phyloP scores from a whole-genome alignment of 2,113 vertebrate genomes.

The Salvator merianae region DNA sequence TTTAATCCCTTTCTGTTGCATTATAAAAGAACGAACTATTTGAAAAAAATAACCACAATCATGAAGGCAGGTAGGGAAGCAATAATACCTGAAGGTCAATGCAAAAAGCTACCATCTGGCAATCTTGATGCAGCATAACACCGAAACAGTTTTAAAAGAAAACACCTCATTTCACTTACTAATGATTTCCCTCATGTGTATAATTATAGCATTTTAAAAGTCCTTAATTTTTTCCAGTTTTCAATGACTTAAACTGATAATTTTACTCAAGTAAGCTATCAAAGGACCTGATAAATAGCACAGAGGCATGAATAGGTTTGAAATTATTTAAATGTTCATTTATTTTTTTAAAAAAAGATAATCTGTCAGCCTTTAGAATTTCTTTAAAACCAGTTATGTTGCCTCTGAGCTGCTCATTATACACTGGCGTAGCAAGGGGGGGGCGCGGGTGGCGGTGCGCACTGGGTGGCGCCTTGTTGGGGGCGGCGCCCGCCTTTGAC shows the following conservation, averaged over 20 bases:
- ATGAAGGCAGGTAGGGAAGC: background rate
- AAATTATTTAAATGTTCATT: slow-evolving; percentile 17
- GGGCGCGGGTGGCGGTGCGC: no score
- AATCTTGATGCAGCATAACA: slow-evolving; percentile 30
- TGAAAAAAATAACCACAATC: background rate
- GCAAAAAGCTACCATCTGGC: slow-evolving; percentile 50
- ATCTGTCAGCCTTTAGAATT: slow-evolving; percentile 16
- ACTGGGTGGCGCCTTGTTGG: no score
- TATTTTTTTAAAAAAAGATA: slow-evolving; percentile 33
- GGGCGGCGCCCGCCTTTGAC: no score
- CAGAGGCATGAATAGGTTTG: background rate
- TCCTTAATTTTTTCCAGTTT: slow-evolving; percentile 40
- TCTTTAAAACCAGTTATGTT: slow-evolving; percentile 5
- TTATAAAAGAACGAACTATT: background rate
- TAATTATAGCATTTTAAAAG: slow-evolving; percentile 22
- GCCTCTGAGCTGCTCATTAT: slow-evolving; percentile 16
- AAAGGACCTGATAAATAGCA: slow-evolving; percentile 30
- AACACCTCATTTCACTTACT: slow-evolving; percentile 35
- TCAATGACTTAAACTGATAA: slow-evolving; percentile 19
- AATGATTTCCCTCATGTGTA: slow-evolving; percentile 32
- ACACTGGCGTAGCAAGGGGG: no score
- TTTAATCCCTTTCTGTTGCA: background rate
- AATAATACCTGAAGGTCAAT: slow-evolving; percentile 28
- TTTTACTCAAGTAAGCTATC: slow-evolving; percentile 36
- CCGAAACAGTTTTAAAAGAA: slow-evolving; percentile 43